These are phyloP conservation scores for Philypnodon macrostomus DNA, from an alignment of 2,797 vertebrate species.

Conservation along the genomic window DNA sequence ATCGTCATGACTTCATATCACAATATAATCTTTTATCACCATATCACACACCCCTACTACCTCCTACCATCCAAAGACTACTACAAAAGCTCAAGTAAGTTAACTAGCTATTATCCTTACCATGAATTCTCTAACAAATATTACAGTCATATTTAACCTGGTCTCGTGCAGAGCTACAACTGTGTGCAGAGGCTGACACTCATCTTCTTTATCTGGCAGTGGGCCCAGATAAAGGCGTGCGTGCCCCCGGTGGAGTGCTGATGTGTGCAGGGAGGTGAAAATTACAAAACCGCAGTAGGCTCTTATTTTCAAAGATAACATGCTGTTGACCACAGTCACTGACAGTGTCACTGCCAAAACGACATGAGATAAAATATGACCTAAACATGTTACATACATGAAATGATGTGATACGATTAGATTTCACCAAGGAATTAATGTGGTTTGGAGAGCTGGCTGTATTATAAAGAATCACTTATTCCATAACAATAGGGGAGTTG, in stretches of 20 bases:
- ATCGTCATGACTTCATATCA: too few relatives aligned
- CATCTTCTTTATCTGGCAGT: slow-evolving; percentile 3
- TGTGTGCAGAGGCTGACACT: background rate
- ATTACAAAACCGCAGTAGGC: slow-evolving; percentile 31
- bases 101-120: background rate
- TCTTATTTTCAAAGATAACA: slow-evolving; percentile 12
- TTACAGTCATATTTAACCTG: slow-evolving; percentile 2
- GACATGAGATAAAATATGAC: background rate
- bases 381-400: background rate
- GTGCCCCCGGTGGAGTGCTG: slow-evolving; percentile 9
- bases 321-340: background rate
- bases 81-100: too few relatives aligned
- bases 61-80: too few relatives aligned
- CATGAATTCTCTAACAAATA: background rate
- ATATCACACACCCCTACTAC: too few relatives aligned
- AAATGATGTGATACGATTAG: too few relatives aligned
- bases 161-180: background rate
- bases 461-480: background rate
- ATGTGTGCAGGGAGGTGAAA: slow-evolving; percentile 28
- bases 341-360: background rate
- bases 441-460: background rate
- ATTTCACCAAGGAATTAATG: background rate
- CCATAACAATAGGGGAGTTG: too few relatives aligned
- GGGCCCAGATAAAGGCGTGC: slow-evolving; percentile 8
- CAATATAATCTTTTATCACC: too few relatives aligned